Percentiles rank a stretch among this genome's conserved stretches.
These are phyloP conservation scores for Cantharis flavilabris DNA, from an alignment of 2,888 invertebrate genomes.

Conservation along the genomic window DNA sequence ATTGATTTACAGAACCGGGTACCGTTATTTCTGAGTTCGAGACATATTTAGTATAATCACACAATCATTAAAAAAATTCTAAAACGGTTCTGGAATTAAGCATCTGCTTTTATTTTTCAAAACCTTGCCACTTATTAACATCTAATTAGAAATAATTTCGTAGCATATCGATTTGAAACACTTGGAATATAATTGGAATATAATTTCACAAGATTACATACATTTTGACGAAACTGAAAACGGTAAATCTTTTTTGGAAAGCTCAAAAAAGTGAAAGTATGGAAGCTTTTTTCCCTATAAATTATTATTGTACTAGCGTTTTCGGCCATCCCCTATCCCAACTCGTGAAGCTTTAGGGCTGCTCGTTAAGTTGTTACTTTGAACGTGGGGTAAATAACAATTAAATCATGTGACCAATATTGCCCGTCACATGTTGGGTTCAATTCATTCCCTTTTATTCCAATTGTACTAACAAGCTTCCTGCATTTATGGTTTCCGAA, in stretches of 20 bases:
- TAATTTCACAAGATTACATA: not conserved
- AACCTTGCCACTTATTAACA: not conserved
- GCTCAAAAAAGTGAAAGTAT: not conserved
- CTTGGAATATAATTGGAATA: not conserved
- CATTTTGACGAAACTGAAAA: not conserved
- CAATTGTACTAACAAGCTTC: not conserved
- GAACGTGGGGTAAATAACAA: not conserved
- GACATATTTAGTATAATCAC: not conserved
- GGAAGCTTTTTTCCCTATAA: not conserved
- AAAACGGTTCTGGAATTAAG: not conserved
- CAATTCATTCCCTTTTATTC: not conserved
- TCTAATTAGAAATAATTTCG: not conserved
- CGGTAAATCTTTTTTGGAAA: too few relatives aligned
- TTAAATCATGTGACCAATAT: not conserved
- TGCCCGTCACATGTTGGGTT: not conserved
- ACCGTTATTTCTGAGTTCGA: conserved; percentile 3
- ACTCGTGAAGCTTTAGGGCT: not conserved
- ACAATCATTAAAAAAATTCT: not conserved
- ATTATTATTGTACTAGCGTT: not conserved
- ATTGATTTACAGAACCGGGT: not conserved
- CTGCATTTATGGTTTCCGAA: not conserved
- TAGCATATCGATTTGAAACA: not conserved
- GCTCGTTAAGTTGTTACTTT: not conserved
- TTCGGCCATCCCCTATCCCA: not conserved
- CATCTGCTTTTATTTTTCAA: conserved; percentile 3